Evolutionary conservation across 2,797 vertebrate species (phyloP).

Genomic region (Thalassophryne amazonica): DNA sequence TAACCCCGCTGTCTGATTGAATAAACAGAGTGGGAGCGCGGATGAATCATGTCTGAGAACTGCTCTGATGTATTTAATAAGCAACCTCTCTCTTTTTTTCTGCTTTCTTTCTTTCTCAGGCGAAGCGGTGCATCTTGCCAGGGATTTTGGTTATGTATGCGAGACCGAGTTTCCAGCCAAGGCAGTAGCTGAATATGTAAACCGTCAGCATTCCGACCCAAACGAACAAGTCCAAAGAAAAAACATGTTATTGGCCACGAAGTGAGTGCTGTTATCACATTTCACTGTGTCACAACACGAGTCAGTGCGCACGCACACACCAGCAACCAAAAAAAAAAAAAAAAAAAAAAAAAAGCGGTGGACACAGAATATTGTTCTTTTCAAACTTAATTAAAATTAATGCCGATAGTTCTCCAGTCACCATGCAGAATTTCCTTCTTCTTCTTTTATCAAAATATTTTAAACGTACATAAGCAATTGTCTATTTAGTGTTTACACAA

Average conservation of each 20-base stretch:
- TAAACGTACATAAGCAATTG: too few relatives aligned
- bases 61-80: constrained; percentile 67
- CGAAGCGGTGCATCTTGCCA: constrained; percentile 98
- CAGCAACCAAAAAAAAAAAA: too few relatives aligned
- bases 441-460: too few relatives aligned
- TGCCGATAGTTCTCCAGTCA: too few relatives aligned
- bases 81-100: constrained; percentile 34
- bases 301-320: too few relatives aligned
- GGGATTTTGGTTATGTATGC: constrained; percentile 99
- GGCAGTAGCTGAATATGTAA: constrained; percentile 99
- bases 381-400: too few relatives aligned
- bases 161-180: constrained; percentile 99
- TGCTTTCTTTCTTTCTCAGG: constrained; percentile 75
- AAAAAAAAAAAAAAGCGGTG: too few relatives aligned
- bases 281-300: constrained; percentile 44
- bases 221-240: constrained; percentile 99
- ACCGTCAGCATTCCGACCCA: constrained; percentile 99
- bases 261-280: constrained; percentile 86
- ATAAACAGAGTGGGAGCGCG: constrained; percentile 34
- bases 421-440: too few relatives aligned
- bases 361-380: too few relatives aligned
- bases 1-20: constrained; percentile 20
- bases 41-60: constrained; percentile 66
- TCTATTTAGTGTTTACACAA: too few relatives aligned
- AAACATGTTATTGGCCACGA: constrained; percentile 99